Percentiles rank a stretch among this genome's conserved stretches.
Conservation (phyloP, 2,113 vertebrate species). For the Hippopotamus amphibius region DNA sequence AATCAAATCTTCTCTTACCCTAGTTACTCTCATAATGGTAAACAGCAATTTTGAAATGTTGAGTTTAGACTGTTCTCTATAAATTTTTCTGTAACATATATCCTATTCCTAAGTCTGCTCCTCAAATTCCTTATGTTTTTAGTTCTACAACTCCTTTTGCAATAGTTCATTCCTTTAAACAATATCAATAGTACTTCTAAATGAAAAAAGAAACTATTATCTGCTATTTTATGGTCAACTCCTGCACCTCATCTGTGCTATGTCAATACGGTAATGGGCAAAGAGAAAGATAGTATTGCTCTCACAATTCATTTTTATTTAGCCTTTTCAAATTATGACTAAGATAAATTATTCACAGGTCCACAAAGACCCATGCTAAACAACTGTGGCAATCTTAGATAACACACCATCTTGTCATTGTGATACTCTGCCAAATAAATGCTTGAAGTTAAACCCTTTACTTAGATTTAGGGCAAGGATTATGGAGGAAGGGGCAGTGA, state of each 20-base stretch:
- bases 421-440: background rate
- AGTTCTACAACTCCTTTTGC: background rate
- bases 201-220: background rate
- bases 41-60: background rate
- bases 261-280: background rate
- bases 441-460: background rate
- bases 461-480: background rate
- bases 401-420: background rate
- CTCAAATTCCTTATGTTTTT: background rate
- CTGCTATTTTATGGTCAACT: background rate
- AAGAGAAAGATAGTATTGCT: background rate
- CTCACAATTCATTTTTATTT: background rate
- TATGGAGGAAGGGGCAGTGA: no score
- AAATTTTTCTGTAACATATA: background rate
- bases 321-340: background rate
- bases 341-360: constrained; percentile 1
- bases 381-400: background rate
- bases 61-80: background rate
- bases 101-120: background rate
- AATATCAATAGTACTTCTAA: background rate
- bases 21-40: background rate
- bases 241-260: background rate
- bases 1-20: background rate
- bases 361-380: background rate
- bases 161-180: background rate